Base-by-base conservation (phyloP, 2,113 vertebrate species). In the Brachirus orientalis region DNA sequence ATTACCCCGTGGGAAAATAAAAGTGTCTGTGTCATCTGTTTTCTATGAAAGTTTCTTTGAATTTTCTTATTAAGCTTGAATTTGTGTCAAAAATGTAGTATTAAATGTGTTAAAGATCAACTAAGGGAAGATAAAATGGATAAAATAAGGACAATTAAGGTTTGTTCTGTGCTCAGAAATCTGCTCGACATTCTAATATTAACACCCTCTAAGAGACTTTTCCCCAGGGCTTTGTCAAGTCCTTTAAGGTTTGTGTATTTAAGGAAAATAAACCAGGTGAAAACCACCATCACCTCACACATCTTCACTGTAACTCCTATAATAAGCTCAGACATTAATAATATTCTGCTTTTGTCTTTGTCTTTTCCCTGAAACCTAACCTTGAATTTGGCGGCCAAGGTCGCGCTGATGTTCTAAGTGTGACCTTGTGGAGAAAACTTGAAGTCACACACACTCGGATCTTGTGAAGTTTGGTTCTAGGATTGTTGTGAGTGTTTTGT, bases 111-210 rank as follows among this genome's bases (percentile, higher is more conserved):
- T 13, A 43, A 43, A 18, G 28, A 17, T n/a, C 7, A 16, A 7
- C 7, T 50, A 3, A 10, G 40, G 69, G 46, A n/a, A 36, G 59
- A 55, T 37, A 18, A 65, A 74, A 19, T 19, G 16, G 1, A 22
- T 60, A 38, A 52, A 65, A 56, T 11, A 50, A 51, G 19, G 33
- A 20, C 0, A 17, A 8, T 45, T 1, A 13, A 14, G 40, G 65
- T 69, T 58, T 55, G 61, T 38, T 74, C 38, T 60, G 16, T 61
- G 46, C 53, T 50, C 64, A 17, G 22, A 40, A n/a, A n/a, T n/a
- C n/a, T n/a, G n/a, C n/a, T n/a, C n/a, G n/a, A 37, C 52, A 1
- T 56, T 67, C 53, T 63, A 71, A 79, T 71, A 71, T 45, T 70
- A 57, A 80, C 10, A 10, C 20, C 28, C 40, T 52, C 36, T 33